A percentile compares a stretch with the other conserved stretches of the same genome.
phyloP scores from a whole-genome alignment of 2,797 vertebrate species.

The Leptoclinus maculatus region DNA sequence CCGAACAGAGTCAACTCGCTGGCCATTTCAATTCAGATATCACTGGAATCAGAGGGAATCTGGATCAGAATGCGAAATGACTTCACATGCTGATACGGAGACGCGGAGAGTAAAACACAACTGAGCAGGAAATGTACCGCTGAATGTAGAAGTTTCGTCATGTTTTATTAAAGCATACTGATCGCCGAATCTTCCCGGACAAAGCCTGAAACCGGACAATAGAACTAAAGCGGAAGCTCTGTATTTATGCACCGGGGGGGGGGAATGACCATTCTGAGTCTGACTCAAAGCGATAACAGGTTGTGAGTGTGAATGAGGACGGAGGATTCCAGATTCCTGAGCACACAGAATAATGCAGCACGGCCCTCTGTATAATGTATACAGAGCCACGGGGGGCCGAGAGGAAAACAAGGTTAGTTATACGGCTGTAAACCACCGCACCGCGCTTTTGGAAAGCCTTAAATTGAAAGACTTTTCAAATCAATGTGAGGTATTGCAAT shows the following conservation, averaged over 20 bases:
- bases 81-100: neutral
- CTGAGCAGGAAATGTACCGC: neutral
- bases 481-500: neutral
- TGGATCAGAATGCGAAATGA: conserved; percentile 43
- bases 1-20: conserved; percentile 46
- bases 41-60: conserved; percentile 24
- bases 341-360: conserved; percentile 45
- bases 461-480: neutral
- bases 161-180: neutral
- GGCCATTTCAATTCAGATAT: conserved; percentile 47
- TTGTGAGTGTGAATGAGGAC: conserved; percentile 35
- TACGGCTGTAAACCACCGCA: conserved; percentile 7
- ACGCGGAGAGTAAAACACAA: neutral
- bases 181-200: neutral
- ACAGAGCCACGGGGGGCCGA: conserved; percentile 5
- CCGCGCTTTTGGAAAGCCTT: neutral
- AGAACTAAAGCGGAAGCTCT: conserved; percentile 6
- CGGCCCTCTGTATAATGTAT: conserved; percentile 34
- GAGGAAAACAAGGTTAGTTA: conserved; percentile 30
- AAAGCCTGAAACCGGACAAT: conserved; percentile 10
- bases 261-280: conserved; percentile 32
- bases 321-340: conserved; percentile 38
- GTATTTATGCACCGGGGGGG: neutral
- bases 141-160: neutral
- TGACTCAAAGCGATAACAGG: conserved; percentile 25